Evolutionary conservation across 1,140 invertebrate genomes (phyloP), one percentile per base, ranked within the genome.

Genomic region (Dryas iulia): DNA sequence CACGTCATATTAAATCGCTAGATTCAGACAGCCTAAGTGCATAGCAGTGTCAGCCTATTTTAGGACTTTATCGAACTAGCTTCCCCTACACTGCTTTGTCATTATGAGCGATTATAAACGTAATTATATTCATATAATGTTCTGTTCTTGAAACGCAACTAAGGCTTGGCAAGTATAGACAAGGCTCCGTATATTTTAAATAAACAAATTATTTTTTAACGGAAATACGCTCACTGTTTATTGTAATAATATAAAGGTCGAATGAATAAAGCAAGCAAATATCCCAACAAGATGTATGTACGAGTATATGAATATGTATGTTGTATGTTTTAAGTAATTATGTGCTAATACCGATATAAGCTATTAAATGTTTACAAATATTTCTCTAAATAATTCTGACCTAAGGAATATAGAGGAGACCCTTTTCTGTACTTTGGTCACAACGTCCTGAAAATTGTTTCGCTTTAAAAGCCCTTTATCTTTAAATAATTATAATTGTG

Each of bases 1-100:
- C 59, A 56, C 62, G 59, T 62, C 59, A 69, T 69, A 69, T 69
- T 68, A 68, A 63, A 69, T 39, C 66, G 31, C 54, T 69, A 54
- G 47, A 58, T n/a, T 47, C 59, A 69, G 66, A 69, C 66, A 23
- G 35, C 35, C 54, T 69, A 63, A 69, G 67, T 69, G 67, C 67
- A 63, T 30, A n/a, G 26, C 60, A 39, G 67, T 69, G 67, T 69
- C 60, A 63, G 54, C 60, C 67, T 69, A 63, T 63, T 63, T 69
- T 63, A 69, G 59, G 59, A 59, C 11, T 57, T 54, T 60, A 63
- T 69, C 60, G 53, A 62, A 63, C 67, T 61, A 33, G 28, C 24
- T 58, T 56, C 33, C 60, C 53, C 25, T 24, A 18, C 28, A 61
- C 54, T 35, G n/a, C 30, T 12, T n/a, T 30, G 18, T 57, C 18